Percentiles rank a stretch among this genome's conserved stretches.
Conservation (phyloP, 2,113 vertebrate species). For the Uria lomvia region DNA sequence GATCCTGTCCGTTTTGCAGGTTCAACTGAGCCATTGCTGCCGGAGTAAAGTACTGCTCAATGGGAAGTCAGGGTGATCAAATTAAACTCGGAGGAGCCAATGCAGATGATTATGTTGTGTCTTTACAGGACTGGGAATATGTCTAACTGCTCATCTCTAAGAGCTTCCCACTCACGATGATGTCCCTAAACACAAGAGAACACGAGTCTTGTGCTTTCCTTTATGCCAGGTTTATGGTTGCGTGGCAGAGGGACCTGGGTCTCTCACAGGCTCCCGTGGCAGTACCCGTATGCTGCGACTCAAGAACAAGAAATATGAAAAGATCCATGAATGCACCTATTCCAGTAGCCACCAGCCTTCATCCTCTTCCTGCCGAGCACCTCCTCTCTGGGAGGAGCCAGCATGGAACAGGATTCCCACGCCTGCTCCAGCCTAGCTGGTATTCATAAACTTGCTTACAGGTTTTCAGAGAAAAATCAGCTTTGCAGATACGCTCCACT, state of each 20-base stretch:
- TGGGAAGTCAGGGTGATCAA: neutral
- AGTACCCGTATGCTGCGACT: neutral
- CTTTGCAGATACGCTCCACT: neutral
- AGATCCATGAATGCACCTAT: rapidly evolving
- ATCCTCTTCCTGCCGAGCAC: rapidly evolving
- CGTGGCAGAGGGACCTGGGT: neutral
- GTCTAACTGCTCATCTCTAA: neutral
- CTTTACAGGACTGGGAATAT: neutral
- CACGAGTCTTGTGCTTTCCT: neutral
- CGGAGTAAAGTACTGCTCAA: neutral
- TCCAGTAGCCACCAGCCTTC: neutral
- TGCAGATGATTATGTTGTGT: neutral
- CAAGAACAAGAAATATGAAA: neutral
- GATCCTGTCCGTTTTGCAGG: neutral
- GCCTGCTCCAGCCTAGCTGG: neutral
- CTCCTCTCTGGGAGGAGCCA: neutral
- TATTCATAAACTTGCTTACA: neutral
- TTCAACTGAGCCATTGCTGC: neutral
- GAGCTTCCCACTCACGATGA: neutral
- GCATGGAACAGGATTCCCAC: neutral
- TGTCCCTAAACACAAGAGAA: neutral
- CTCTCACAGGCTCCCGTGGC: neutral
- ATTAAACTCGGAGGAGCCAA: neutral
- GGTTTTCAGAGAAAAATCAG: neutral
- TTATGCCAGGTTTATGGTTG: neutral